Evolutionary conservation across 2,113 vertebrate species (phyloP).

Genomic region (Coreoperca whiteheadi): DNA sequence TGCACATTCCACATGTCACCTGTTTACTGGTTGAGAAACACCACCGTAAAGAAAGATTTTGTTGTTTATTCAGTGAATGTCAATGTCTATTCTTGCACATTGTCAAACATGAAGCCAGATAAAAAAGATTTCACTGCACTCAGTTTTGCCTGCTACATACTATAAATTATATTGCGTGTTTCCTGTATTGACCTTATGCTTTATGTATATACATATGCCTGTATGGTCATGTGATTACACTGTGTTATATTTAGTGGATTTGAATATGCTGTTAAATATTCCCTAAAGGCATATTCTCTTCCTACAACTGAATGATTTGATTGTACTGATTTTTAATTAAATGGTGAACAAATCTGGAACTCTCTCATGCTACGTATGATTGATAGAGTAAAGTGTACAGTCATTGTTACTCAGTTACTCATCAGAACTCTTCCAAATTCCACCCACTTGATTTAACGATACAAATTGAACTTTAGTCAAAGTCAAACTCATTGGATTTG

Average conservation of each 20-base stretch:
- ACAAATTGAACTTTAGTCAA: slow-evolving; percentile 40
- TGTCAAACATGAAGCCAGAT: slow-evolving; percentile 18
- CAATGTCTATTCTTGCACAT: slow-evolving; percentile 9
- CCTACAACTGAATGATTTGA: slow-evolving; percentile 19
- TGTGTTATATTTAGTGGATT: slow-evolving; percentile 33
- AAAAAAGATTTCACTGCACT: slow-evolving; percentile 13
- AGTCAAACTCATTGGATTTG: background rate
- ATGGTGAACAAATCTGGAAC: slow-evolving; percentile 39
- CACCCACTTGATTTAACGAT: background rate
- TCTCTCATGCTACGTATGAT: background rate
- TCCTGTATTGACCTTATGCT: slow-evolving; percentile 23
- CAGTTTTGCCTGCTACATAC: slow-evolving; percentile 47
- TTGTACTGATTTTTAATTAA: slow-evolving; percentile 60
- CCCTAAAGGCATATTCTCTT: too few relatives aligned
- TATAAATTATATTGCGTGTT: slow-evolving; percentile 32
- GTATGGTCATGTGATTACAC: slow-evolving; percentile 35
- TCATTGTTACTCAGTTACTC: background rate
- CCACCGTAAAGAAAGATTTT: background rate
- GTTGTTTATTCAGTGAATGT: slow-evolving; percentile 5
- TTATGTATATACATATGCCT: slow-evolving; percentile 36
- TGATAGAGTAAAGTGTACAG: background rate
- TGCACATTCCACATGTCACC: slow-evolving; percentile 39
- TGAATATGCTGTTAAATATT: slow-evolving; percentile 32
- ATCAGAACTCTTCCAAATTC: background rate
- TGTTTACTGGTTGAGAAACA: background rate